These are phyloP conservation scores for Ctenicera cuprea DNA, from an alignment of 2,888 invertebrate species.

Conservation along the genomic window DNA sequence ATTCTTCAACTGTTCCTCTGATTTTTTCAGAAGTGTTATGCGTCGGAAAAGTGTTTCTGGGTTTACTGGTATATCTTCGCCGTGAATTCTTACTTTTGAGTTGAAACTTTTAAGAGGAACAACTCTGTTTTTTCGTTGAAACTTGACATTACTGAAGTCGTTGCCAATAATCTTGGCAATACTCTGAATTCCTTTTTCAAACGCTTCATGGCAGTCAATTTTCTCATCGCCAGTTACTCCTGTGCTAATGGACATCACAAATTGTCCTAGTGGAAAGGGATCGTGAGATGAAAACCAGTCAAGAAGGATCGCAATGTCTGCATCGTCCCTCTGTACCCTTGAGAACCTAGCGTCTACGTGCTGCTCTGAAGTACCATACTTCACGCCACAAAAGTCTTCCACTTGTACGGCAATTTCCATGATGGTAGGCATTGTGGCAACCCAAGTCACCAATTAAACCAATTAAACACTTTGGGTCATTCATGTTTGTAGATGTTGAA, in stretches of 20 bases:
- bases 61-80: constrained; percentile 14
- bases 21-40: background rate
- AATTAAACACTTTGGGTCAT: too few relatives aligned
- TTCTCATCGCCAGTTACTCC: constrained; percentile 24
- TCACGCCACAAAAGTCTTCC: constrained; percentile 28
- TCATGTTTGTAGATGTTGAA: too few relatives aligned
- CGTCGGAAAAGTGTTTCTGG: background rate
- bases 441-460: background rate
- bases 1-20: background rate
- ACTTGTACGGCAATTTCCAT: constrained; percentile 15
- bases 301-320: background rate
- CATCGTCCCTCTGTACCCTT: background rate
- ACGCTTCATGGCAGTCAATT: constrained; percentile 24
- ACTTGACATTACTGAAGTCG: constrained; percentile 6
- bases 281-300: constrained; percentile 9
- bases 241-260: background rate
- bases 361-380: constrained; percentile 24
- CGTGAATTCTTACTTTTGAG: constrained; percentile 9
- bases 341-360: constrained; percentile 12
- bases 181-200: constrained; percentile 2
- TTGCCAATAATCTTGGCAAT: constrained; percentile 18
- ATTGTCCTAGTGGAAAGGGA: constrained; percentile 8
- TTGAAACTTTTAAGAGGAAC: background rate
- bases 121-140: constrained; percentile 5
- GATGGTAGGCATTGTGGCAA: constrained; percentile 17